These are phyloP conservation scores for Nothocercus nigrocapillus DNA, from an alignment of 2,113 vertebrate species.

Conservation along the genomic window DNA sequence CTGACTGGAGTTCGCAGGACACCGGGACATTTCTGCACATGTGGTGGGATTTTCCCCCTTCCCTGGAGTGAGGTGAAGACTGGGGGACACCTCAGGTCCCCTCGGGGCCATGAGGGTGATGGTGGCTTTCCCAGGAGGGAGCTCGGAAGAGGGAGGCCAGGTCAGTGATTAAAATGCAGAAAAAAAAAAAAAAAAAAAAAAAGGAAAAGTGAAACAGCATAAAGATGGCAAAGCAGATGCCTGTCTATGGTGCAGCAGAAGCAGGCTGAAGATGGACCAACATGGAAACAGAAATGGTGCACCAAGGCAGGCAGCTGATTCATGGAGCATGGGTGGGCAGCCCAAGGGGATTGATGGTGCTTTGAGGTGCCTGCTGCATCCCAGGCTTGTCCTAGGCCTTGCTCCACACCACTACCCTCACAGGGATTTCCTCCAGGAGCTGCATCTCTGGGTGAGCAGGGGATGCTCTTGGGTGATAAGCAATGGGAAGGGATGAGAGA, in stretches of 20 bases:
- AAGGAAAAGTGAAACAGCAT: neutral
- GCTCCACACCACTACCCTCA: accelerated
- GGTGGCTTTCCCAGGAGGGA: neutral
- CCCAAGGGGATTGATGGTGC: no score
- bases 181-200: neutral
- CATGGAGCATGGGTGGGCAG: neutral
- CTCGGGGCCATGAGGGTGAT: neutral
- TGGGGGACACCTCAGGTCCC: neutral
- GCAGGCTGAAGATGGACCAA: no score
- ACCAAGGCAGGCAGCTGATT: neutral
- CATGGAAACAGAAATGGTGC: no score
- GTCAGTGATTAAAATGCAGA: neutral
- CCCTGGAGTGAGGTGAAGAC: neutral
- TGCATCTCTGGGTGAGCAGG: neutral
- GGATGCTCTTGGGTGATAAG: accelerated
- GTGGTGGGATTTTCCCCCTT: neutral
- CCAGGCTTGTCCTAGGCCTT: neutral
- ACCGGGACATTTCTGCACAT: neutral
- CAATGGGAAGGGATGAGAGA: neutral
- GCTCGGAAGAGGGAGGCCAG: neutral
- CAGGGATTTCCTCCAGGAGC: accelerated
- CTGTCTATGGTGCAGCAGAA: neutral
- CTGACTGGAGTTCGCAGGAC: neutral
- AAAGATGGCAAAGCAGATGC: neutral
- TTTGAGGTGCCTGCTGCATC: neutral